phyloP scores from a whole-genome alignment of 2,113 vertebrate species.

The Sorex araneus region DNA sequence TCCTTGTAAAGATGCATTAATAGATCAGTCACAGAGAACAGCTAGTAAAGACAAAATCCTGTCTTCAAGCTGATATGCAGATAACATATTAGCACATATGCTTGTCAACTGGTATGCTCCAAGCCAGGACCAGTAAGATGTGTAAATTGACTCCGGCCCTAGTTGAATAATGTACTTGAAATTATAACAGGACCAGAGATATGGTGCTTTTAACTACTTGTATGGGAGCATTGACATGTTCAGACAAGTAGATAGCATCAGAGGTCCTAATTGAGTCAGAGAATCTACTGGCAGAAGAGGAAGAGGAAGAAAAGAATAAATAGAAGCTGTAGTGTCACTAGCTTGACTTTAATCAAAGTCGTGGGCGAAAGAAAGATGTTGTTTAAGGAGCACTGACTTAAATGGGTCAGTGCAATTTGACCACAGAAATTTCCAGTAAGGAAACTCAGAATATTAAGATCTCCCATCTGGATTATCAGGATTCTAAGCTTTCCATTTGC shows the following conservation, averaged over 20 bases:
- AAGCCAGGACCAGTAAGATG: not conserved
- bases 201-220: not conserved
- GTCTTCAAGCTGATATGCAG: slow-evolving; percentile 26
- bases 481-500: not conserved
- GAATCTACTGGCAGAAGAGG: not conserved
- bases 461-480: too few species aligned
- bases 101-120: not conserved
- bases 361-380: not conserved
- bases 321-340: not conserved
- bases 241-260: not conserved
- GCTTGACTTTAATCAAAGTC: not conserved
- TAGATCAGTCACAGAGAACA: not conserved
- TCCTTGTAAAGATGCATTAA: slow-evolving; percentile 19
- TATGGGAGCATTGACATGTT: not conserved
- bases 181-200: slow-evolving; percentile 41
- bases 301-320: not conserved
- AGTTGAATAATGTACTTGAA: slow-evolving; percentile 58
- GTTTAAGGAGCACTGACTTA: not conserved
- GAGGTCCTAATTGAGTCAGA: not conserved
- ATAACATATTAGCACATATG: not conserved
- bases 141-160: slow-evolving; percentile 13
- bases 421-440: not conserved
- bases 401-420: not conserved
- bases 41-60: not conserved
- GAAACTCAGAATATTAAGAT: not conserved